phyloP scores from a whole-genome alignment of 2,888 invertebrate species.

The Aricia artaxerxes region DNA sequence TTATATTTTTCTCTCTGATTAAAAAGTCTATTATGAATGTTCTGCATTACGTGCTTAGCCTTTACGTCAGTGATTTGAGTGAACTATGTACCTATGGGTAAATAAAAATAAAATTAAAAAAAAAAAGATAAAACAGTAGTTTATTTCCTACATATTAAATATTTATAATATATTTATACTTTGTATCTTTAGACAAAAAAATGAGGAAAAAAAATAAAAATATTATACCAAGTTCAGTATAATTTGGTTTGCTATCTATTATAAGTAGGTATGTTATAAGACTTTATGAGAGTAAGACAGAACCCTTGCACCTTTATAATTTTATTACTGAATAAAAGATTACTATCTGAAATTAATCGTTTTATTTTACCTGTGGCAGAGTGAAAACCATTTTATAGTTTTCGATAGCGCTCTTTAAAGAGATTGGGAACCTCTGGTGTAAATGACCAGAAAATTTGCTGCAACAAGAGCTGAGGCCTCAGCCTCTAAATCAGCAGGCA shows the following conservation, averaged over 20 bases:
- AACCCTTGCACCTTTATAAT: conserved; percentile 1
- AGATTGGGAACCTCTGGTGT: too few species aligned
- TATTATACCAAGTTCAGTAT: neutral
- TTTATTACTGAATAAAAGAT: conserved; percentile 5
- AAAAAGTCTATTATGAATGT: neutral
- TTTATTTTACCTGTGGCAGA: neutral
- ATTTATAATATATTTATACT: neutral
- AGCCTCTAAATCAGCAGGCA: too few species aligned
- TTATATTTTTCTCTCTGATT: neutral
- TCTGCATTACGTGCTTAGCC: neutral
- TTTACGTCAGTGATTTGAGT: neutral
- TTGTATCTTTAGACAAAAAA: neutral
- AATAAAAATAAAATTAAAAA: neutral
- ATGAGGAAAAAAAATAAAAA: neutral
- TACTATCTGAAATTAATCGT: neutral
- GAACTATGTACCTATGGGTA: neutral
- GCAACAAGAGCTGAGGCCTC: too few species aligned
- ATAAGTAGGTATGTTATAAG: neutral
- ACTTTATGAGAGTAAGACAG: neutral
- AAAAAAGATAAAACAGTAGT: neutral
- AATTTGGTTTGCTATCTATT: neutral
- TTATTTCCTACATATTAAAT: neutral
- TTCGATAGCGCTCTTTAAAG: too few species aligned
- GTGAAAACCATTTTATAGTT: neutral
- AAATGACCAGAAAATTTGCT: too few species aligned